Conservation (phyloP, 2,113 vertebrate genomes). For the Osmerus mordax region DNA sequence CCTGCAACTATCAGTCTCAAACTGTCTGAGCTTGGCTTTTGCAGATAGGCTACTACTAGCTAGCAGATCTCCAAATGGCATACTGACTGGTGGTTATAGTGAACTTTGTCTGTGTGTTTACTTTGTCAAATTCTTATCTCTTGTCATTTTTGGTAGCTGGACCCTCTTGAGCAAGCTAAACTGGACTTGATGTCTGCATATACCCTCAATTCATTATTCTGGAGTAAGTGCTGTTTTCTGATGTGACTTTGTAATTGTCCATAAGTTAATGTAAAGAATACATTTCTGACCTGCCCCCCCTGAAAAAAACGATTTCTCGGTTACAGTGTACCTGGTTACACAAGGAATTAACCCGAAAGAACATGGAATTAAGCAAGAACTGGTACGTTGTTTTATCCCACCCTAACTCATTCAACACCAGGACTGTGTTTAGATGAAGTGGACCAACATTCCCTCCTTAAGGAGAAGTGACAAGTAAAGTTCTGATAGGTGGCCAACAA, state of each 20-base stretch:
- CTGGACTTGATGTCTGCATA: constrained; percentile 94
- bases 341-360: constrained; percentile 95
- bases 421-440: background rate
- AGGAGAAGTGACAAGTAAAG: too few relatives aligned
- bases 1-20: too few relatives aligned
- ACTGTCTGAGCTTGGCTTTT: too few relatives aligned
- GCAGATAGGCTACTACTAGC: too few relatives aligned
- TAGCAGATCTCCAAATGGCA: too few relatives aligned
- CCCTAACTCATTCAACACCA: background rate
- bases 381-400: constrained; percentile 75
- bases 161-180: constrained; percentile 93
- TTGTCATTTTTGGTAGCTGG: constrained; percentile 72
- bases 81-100: too few relatives aligned
- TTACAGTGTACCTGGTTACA: constrained; percentile 87
- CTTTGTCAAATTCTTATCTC: background rate
- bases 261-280: background rate
- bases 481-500: too few relatives aligned
- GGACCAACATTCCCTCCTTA: too few relatives aligned
- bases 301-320: constrained; percentile 23
- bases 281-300: too few relatives aligned
- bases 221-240: constrained; percentile 80
- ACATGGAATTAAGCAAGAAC: constrained; percentile 92
- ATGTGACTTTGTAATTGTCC: background rate
- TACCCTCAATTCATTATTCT: constrained; percentile 93
- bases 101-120: too few relatives aligned